A percentile compares a stretch with the other conserved stretches of the same genome.
Evolutionary conservation across 2,888 invertebrate genomes (phyloP).

Genomic region (Villa cingulata): DNA sequence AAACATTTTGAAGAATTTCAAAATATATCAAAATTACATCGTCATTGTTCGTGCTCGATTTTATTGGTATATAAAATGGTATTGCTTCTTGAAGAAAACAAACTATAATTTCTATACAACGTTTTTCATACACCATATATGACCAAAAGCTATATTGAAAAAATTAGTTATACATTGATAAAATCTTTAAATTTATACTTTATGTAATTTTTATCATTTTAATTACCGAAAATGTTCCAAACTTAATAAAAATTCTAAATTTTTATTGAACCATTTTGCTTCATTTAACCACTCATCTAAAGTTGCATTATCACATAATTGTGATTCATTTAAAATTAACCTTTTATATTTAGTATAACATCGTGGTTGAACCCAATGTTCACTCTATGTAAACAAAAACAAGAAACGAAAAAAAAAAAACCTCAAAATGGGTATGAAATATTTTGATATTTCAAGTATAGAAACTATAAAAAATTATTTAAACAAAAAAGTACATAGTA

Average conservation of each 20-base stretch:
- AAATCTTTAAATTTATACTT: neutral
- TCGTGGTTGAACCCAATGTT: slow-evolving; percentile 42
- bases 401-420: too few relatives aligned
- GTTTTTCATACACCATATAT: slow-evolving; percentile 49
- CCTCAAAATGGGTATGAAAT: too few relatives aligned
- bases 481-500: too few relatives aligned
- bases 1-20: slow-evolving; percentile 49
- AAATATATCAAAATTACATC: slow-evolving; percentile 40
- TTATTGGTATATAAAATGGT: slow-evolving; percentile 49
- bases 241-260: slow-evolving; percentile 53
- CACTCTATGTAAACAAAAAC: too few relatives aligned
- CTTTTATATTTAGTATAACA: slow-evolving; percentile 44
- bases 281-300: slow-evolving; percentile 55
- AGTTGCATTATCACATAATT: slow-evolving; percentile 40
- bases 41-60: slow-evolving; percentile 33
- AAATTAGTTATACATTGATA: neutral
- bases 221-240: slow-evolving; percentile 51
- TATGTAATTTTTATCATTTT: neutral
- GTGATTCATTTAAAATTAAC: slow-evolving; percentile 38
- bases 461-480: neutral
- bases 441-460: too few relatives aligned
- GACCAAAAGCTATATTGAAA: slow-evolving; percentile 51
- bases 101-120: slow-evolving; percentile 48
- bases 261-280: slow-evolving; percentile 45
- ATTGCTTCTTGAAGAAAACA: slow-evolving; percentile 63